phyloP scores from a whole-genome alignment of 2,797 vertebrate species.

The Channa striata region DNA sequence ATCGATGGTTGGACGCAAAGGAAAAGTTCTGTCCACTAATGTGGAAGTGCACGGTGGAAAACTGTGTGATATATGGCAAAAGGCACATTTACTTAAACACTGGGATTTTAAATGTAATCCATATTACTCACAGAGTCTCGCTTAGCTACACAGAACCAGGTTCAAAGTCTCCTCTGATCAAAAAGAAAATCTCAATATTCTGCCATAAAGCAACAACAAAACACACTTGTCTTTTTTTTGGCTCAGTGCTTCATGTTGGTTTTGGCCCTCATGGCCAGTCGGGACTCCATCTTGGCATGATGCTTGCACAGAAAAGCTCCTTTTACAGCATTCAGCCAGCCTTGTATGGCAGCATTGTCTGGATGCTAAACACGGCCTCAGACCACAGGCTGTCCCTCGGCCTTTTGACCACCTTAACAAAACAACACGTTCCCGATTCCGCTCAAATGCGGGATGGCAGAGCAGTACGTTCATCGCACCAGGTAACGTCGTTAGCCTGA shows the following conservation, averaged over 20 bases:
- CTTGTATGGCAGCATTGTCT: conserved; percentile 73
- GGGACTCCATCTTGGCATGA: conserved; percentile 62
- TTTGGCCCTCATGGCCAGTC: conserved; percentile 39
- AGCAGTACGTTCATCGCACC: background rate
- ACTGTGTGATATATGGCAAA: background rate
- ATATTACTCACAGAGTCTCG: background rate
- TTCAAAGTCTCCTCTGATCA: background rate
- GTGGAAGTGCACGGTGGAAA: too few relatives aligned
- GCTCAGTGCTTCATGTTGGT: conserved; percentile 34
- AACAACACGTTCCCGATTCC: conserved; percentile 28
- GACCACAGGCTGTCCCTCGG: conserved; percentile 30
- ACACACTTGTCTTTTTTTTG: background rate
- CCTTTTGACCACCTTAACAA: conserved; percentile 42
- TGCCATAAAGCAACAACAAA: conserved; percentile 9
- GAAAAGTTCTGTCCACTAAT: background rate
- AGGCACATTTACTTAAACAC: background rate
- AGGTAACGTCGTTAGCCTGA: background rate
- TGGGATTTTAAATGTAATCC: background rate
- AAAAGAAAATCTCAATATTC: background rate
- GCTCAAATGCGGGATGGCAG: conserved; percentile 1
- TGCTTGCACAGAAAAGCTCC: conserved; percentile 48
- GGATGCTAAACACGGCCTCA: conserved; percentile 68
- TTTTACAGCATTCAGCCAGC: conserved; percentile 38
- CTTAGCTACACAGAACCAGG: background rate
- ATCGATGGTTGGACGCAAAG: background rate